phyloP scores from a whole-genome alignment of 2,888 invertebrate species.

The Limnephilus lunatus region DNA sequence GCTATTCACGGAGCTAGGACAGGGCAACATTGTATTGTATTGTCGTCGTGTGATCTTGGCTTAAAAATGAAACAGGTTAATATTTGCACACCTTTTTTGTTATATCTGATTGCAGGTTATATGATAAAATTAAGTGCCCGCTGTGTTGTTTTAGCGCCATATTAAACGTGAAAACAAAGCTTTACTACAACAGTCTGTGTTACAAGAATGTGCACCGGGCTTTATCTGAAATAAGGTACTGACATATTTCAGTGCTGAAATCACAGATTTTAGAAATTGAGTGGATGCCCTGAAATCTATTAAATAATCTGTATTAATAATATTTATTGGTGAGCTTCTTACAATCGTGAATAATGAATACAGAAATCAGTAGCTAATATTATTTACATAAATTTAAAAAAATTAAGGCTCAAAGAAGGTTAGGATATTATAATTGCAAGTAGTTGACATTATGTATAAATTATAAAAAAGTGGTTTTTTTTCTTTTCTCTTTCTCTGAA shows the following conservation, averaged over 20 bases:
- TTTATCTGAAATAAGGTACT: not conserved
- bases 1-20: no score
- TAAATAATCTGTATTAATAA: not conserved
- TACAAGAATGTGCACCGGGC: conserved; percentile 2
- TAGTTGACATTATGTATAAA: no score
- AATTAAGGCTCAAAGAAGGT: no score
- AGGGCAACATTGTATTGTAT: no score
- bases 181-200: not conserved
- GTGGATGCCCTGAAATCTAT: not conserved
- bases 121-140: not conserved
- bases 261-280: not conserved
- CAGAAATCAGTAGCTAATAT: no score
- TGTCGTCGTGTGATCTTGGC: no score
- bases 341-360: not conserved
- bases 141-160: not conserved
- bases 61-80: not conserved
- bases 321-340: no score
- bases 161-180: not conserved
- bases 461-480: no score
- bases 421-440: no score
- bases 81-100: not conserved
- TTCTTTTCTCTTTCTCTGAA: no score
- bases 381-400: no score
- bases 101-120: not conserved
- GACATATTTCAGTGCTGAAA: not conserved